Conservation (phyloP, 2,113 vertebrate species). For the Malurus alboscapulatus region DNA sequence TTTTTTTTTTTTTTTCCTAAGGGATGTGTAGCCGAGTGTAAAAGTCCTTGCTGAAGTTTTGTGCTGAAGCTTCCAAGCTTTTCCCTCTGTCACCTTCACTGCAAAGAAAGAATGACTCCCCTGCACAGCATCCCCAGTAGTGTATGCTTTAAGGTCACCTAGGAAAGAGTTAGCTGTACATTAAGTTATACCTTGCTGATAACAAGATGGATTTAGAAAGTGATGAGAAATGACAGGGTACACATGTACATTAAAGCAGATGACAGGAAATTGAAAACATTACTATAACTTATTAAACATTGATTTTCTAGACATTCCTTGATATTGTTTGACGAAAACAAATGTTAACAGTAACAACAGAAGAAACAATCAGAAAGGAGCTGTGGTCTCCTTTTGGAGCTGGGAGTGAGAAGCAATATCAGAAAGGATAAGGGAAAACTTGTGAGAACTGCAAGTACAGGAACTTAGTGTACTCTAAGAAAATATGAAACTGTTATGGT, state of each 20-base stretch:
- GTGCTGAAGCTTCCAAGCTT: neutral
- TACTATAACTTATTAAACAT: conserved; percentile 69
- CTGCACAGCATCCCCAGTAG: neutral
- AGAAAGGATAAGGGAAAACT: neutral
- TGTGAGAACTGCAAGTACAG: neutral
- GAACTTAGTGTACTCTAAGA: neutral
- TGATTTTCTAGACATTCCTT: conserved; percentile 68
- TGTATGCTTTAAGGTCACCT: conserved; percentile 53
- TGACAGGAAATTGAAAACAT: conserved; percentile 71
- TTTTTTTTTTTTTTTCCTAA: too few species aligned
- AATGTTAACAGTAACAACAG: conserved; percentile 49
- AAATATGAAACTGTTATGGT: neutral
- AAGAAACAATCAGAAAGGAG: neutral
- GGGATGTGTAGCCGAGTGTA: neutral
- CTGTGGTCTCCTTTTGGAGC: neutral
- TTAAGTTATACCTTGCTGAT: conserved; percentile 66
- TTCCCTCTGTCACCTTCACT: conserved; percentile 32
- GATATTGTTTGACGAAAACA: conserved; percentile 61
- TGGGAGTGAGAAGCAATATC: neutral
- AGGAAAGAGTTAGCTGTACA: conserved; percentile 56
- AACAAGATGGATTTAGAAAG: conserved; percentile 67
- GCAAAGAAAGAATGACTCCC: conserved; percentile 27
- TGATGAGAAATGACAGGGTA: conserved; percentile 60
- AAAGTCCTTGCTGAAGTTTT: conserved; percentile 13
- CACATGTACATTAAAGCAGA: conserved; percentile 62